Evolutionary conservation across 2,113 vertebrate genomes (phyloP).

Genomic region (Ovis canadensis): DNA sequence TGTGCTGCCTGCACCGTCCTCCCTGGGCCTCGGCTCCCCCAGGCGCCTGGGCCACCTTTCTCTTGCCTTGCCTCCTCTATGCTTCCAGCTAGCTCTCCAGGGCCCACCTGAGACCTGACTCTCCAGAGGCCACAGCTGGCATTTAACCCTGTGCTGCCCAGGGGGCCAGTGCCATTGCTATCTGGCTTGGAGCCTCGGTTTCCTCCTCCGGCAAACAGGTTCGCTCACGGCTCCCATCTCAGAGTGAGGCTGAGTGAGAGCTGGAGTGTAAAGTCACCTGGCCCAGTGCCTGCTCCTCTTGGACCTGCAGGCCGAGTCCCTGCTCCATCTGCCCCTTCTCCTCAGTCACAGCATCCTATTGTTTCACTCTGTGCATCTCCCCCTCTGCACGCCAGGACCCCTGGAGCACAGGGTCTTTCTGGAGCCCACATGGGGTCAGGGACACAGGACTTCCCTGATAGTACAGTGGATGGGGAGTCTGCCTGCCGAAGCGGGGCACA

Average conservation of each 20-base stretch:
- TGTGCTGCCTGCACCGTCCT: not conserved
- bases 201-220: not conserved
- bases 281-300: accelerated
- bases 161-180: accelerated
- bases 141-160: too few relatives aligned
- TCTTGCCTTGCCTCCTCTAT: not conserved
- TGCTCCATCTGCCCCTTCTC: not conserved
- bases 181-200: not conserved
- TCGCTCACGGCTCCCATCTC: accelerated
- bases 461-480: not conserved
- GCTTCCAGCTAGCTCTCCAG: not conserved
- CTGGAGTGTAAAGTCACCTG: not conserved
- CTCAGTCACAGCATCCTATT: not conserved
- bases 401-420: not conserved
- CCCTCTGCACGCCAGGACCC: not conserved
- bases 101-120: not conserved
- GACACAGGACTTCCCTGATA: not conserved
- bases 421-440: too few relatives aligned
- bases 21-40: accelerated
- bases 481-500: not conserved
- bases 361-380: accelerated
- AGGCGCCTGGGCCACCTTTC: not conserved
- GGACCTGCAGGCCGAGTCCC: accelerated
- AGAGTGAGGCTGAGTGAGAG: not conserved
- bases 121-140: not conserved